phyloP scores from a whole-genome alignment of 2,888 invertebrate genomes.

The Stenurella melanura region DNA sequence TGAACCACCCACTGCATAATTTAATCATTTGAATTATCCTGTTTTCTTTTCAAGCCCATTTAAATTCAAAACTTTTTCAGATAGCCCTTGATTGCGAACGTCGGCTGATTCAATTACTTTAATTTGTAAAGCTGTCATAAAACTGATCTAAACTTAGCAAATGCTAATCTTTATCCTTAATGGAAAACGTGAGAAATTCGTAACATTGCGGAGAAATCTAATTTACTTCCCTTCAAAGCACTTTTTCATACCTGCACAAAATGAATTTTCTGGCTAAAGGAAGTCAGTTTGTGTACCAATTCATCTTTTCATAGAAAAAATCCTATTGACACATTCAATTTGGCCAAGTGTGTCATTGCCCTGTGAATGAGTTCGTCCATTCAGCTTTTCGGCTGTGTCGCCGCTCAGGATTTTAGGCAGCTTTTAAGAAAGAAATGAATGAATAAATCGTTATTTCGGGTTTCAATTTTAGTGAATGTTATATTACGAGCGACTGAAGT shows the following conservation, averaged over 20 bases:
- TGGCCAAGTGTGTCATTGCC: slow-evolving; percentile 62
- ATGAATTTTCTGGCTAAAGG: slow-evolving; percentile 56
- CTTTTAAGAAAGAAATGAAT: neutral
- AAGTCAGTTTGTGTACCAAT: slow-evolving; percentile 63
- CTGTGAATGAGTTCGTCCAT: slow-evolving; percentile 15
- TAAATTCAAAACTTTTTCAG: neutral
- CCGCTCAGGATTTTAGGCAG: neutral
- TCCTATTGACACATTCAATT: slow-evolving; percentile 70
- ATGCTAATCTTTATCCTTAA: slow-evolving; percentile 50
- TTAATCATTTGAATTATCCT: neutral
- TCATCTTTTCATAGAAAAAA: slow-evolving; percentile 64
- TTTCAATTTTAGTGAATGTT: too few species aligned
- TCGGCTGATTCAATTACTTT: slow-evolving; percentile 38
- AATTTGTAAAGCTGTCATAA: slow-evolving; percentile 42
- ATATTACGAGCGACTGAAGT: too few species aligned
- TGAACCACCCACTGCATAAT: neutral
- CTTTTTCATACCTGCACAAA: slow-evolving; percentile 63
- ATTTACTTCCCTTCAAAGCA: slow-evolving; percentile 61
- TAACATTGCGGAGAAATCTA: slow-evolving; percentile 61
- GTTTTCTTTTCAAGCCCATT: neutral
- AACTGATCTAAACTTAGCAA: slow-evolving; percentile 31
- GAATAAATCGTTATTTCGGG: neutral
- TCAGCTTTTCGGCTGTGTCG: neutral
- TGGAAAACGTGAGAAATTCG: slow-evolving; percentile 60
- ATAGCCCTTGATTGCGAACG: neutral